These are phyloP conservation scores for Colletes collaris DNA, from an alignment of 2,888 invertebrate species.

Conservation along the genomic window DNA sequence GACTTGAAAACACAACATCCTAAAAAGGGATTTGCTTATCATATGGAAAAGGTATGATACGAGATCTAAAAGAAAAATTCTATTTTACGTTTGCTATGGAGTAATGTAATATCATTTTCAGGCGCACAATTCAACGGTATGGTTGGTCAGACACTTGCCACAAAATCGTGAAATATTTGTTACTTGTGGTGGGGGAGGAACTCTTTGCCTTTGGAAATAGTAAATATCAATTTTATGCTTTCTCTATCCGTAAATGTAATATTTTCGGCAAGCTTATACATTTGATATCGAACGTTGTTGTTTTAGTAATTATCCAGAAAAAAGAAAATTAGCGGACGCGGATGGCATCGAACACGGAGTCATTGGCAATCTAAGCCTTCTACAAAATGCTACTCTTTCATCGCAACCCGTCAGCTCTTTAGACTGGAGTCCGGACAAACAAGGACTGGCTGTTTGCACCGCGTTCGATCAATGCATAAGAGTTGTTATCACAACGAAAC, in stretches of 20 bases:
- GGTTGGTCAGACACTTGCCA: constrained; percentile 94
- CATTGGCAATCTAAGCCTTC: constrained; percentile 88
- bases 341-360: constrained; percentile 91
- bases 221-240: constrained; percentile 83
- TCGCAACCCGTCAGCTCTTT: constrained; percentile 94
- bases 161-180: constrained; percentile 97
- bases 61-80: constrained; percentile 86
- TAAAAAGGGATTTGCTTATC: constrained; percentile 91
- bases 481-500: constrained; percentile 93
- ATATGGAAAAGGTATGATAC: constrained; percentile 85
- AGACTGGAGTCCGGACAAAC: constrained; percentile 96
- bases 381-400: constrained; percentile 92
- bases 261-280: constrained; percentile 82
- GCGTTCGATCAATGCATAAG: constrained; percentile 96
- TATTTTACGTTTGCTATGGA: constrained; percentile 69
- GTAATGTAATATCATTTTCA: constrained; percentile 51
- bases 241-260: background rate
- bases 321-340: constrained; percentile 88
- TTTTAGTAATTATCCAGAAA: constrained; percentile 90
- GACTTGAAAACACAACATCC: constrained; percentile 95
- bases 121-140: constrained; percentile 90
- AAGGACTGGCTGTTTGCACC: constrained; percentile 93
- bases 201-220: constrained; percentile 98
- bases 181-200: constrained; percentile 95
- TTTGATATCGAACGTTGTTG: background rate